A percentile compares a stretch with the other conserved stretches of the same genome.
Evolutionary conservation across 1,140 invertebrate species (phyloP).

Genomic region (Hycleus cichorii): DNA sequence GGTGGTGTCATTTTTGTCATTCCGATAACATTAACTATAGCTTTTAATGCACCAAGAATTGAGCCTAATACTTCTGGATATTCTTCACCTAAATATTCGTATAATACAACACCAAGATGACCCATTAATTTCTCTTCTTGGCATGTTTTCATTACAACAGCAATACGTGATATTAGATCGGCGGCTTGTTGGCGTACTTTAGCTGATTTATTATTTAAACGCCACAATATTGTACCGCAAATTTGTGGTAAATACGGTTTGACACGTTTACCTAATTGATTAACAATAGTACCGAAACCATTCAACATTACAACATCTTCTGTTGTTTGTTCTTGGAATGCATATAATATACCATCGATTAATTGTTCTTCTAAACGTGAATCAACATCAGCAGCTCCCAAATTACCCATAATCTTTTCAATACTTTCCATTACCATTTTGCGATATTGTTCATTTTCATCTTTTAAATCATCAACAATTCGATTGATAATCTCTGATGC

Average conservation of each 20-base stretch:
- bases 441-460: slow-evolving; percentile 98
- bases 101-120: slow-evolving; percentile 97
- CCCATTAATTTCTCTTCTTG: slow-evolving; percentile 99
- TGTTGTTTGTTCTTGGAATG: slow-evolving; percentile 99
- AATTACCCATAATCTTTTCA: slow-evolving; percentile 96
- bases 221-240: slow-evolving; percentile 98
- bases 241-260: slow-evolving; percentile 99
- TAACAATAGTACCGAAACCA: slow-evolving; percentile 96
- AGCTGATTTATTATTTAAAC: slow-evolving; percentile 98
- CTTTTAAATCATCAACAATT: slow-evolving; percentile 98
- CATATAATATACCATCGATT: slow-evolving; percentile 98
- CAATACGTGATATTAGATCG: slow-evolving; percentile 96
- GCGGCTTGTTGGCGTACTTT: slow-evolving; percentile 99
- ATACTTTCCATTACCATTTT: slow-evolving; percentile 99
- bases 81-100: slow-evolving; percentile 99
- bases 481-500: slow-evolving; percentile 97
- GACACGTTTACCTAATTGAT: slow-evolving; percentile 92
- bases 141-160: slow-evolving; percentile 99
- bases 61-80: slow-evolving; percentile 99
- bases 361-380: slow-evolving; percentile 96
- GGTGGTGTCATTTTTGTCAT: slow-evolving; percentile 99
- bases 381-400: slow-evolving; percentile 97
- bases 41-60: slow-evolving; percentile 95
- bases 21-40: slow-evolving; percentile 98
- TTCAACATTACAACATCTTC: slow-evolving; percentile 99